A percentile compares a stretch with the other conserved stretches of the same genome.
These are phyloP conservation scores for Troides oblongomaculatus DNA, from an alignment of 2,888 invertebrate species.

Conservation along the genomic window DNA sequence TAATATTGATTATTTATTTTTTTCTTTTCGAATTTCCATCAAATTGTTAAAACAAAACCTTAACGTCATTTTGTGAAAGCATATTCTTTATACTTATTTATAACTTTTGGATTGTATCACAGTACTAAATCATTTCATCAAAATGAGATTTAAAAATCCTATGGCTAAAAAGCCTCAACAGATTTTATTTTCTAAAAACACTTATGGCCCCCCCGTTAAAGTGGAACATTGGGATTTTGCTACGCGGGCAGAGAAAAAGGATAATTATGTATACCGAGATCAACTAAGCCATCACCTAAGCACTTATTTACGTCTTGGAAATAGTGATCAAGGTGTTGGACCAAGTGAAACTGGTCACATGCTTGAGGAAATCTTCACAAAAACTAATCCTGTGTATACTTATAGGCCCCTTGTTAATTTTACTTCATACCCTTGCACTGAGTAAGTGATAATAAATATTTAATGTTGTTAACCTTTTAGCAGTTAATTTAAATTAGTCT, in stretches of 20 bases:
- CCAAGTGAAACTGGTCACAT: constrained; percentile 72
- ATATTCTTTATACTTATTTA: not conserved
- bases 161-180: constrained; percentile 69
- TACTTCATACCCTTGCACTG: constrained; percentile 72
- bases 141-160: constrained; percentile 57
- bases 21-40: not conserved
- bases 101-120: not conserved
- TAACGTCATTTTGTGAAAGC: not conserved
- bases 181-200: constrained; percentile 70
- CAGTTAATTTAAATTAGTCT: no score
- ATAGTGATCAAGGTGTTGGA: constrained; percentile 56
- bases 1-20: not conserved
- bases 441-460: constrained; percentile 52
- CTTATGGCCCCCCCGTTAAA: constrained; percentile 61
- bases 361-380: constrained; percentile 67
- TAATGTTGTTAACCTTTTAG: no score
- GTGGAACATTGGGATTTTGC: constrained; percentile 70
- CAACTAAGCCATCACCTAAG: constrained; percentile 68
- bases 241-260: constrained; percentile 66
- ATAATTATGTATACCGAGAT: constrained; percentile 73
- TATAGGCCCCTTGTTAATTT: constrained; percentile 72
- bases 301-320: constrained; percentile 71
- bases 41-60: not conserved
- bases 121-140: constrained; percentile 27
- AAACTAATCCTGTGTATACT: constrained; percentile 63